These are phyloP conservation scores for Chalcis sispes DNA, from an alignment of 2,888 invertebrate species.

Conservation along the genomic window DNA sequence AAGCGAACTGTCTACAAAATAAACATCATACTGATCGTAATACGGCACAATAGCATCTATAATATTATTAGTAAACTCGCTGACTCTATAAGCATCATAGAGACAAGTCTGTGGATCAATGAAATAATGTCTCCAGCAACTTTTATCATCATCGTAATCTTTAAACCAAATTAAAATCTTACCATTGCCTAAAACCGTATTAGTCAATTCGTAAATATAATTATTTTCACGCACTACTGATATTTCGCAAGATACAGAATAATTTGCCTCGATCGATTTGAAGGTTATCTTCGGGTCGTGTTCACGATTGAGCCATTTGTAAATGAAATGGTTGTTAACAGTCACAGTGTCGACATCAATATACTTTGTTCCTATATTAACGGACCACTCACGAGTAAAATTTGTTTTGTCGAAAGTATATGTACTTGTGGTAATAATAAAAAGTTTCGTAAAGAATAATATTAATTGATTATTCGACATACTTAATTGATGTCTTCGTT, in stretches of 20 bases:
- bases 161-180: neutral
- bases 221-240: neutral
- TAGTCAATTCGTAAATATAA: neutral
- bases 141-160: neutral
- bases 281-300: neutral
- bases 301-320: neutral
- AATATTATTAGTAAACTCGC: neutral
- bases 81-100: neutral
- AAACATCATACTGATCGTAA: neutral
- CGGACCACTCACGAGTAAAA: neutral
- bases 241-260: neutral
- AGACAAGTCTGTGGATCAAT: neutral
- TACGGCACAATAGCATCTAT: neutral
- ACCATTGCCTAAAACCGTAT: neutral
- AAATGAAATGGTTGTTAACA: neutral
- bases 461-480: too few relatives aligned
- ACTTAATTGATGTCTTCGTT: too few relatives aligned
- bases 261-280: neutral
- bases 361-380: neutral
- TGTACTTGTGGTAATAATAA: neutral
- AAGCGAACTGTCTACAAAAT: neutral
- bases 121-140: slow-evolving; percentile 17
- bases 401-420: neutral
- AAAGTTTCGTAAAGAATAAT: too few relatives aligned
- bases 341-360: neutral